A percentile compares a stretch with the other conserved stretches of the same genome.
phyloP scores from a whole-genome alignment of 2,113 vertebrate genomes.

The Microtus pennsylvanicus region DNA sequence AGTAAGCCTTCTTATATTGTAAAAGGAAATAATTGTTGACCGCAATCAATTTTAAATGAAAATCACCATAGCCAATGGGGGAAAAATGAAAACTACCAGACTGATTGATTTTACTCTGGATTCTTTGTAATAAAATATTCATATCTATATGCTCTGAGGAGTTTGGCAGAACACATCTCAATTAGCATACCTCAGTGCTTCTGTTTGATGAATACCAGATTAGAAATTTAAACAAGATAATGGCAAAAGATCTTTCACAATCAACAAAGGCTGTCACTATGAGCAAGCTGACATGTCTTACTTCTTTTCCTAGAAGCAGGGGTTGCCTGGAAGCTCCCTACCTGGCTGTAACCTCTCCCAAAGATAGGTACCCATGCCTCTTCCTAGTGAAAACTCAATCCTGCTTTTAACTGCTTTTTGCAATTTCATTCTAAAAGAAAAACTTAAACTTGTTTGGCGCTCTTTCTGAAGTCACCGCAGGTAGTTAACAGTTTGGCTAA shows the following conservation, averaged over 20 bases:
- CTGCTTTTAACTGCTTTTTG: slow-evolving; percentile 78
- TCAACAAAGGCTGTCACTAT: slow-evolving; percentile 73
- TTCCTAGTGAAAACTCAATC: slow-evolving; percentile 66
- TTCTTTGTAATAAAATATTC: slow-evolving; percentile 80
- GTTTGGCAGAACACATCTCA: slow-evolving; percentile 74
- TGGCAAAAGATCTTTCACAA: slow-evolving; percentile 69
- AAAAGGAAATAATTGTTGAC: slow-evolving; percentile 45
- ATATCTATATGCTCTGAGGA: slow-evolving; percentile 69
- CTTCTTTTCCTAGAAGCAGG: slow-evolving; percentile 69
- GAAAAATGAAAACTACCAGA: slow-evolving; percentile 36
- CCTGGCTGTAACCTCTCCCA: slow-evolving; percentile 71
- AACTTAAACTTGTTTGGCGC: slow-evolving; percentile 80
- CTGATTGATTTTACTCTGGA: slow-evolving; percentile 72
- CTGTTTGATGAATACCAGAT: slow-evolving; percentile 78
- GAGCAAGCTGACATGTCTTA: slow-evolving; percentile 53
- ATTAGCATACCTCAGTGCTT: slow-evolving; percentile 78
- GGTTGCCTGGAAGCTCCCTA: slow-evolving; percentile 77
- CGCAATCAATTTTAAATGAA: slow-evolving; percentile 56
- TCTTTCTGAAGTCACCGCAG: slow-evolving; percentile 66
- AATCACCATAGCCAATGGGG: background rate
- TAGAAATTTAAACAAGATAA: slow-evolving; percentile 83
- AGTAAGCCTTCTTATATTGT: background rate
- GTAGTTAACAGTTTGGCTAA: slow-evolving; percentile 81
- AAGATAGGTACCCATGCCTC: slow-evolving; percentile 66
- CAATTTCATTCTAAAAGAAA: slow-evolving; percentile 83